These are phyloP conservation scores for Argya squamiceps DNA, from an alignment of 2,797 vertebrate species.

Conservation along the genomic window DNA sequence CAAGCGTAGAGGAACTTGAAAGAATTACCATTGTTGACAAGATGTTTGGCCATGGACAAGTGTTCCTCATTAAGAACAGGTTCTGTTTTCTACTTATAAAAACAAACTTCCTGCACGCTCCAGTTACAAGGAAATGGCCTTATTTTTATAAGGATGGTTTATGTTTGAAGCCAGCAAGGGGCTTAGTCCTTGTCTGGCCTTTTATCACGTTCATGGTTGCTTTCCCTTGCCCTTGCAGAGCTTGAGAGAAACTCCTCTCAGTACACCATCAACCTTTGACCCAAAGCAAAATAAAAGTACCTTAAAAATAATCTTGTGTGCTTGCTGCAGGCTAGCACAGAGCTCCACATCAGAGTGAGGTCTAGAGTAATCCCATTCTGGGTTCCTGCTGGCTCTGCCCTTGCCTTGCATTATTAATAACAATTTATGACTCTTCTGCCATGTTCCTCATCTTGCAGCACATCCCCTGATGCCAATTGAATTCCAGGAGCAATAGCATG, in stretches of 20 bases:
- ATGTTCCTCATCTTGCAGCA: background rate
- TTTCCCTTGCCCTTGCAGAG: conserved; percentile 18
- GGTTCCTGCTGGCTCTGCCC: background rate
- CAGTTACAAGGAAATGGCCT: conserved; percentile 44
- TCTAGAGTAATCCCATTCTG: background rate
- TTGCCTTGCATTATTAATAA: background rate
- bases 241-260: conserved; percentile 3
- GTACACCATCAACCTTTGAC: background rate
- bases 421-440: background rate
- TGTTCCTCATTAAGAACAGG: conserved; percentile 67
- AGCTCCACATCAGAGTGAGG: background rate
- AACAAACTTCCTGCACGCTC: conserved; percentile 48
- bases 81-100: conserved; percentile 57
- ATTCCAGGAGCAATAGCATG: background rate
- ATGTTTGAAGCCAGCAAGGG: conserved; percentile 27
- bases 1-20: background rate
- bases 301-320: background rate
- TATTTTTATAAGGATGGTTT: conserved; percentile 37
- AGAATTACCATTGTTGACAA: conserved; percentile 64
- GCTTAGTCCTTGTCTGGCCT: background rate
- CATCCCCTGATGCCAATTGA: background rate
- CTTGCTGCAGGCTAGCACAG: background rate
- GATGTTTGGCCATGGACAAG: conserved; percentile 47
- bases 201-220: conserved; percentile 17
- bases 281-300: background rate